These are phyloP conservation scores for Alca torda DNA, from an alignment of 2,797 vertebrate species.

Conservation along the genomic window DNA sequence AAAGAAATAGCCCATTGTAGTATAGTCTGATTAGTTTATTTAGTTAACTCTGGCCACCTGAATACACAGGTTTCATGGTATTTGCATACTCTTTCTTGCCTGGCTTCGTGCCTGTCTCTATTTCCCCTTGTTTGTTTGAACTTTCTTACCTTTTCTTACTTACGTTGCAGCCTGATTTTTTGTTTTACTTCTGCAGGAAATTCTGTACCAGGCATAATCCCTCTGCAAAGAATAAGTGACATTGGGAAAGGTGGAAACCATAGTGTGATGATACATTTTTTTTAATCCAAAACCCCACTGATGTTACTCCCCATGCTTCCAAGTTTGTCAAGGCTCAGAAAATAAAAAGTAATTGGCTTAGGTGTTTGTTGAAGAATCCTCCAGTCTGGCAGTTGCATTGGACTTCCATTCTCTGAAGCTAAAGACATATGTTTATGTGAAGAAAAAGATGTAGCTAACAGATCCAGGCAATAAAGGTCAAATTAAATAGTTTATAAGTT, in stretches of 20 bases:
- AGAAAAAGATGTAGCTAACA: neutral
- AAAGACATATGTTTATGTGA: neutral
- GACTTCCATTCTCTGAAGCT: neutral
- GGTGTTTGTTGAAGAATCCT: neutral
- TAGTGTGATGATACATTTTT: neutral
- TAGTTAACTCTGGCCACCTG: neutral
- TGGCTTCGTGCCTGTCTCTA: neutral
- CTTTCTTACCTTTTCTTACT: neutral
- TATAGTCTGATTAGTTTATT: neutral
- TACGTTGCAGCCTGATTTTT: neutral
- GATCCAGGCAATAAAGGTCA: neutral
- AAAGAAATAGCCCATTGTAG: neutral
- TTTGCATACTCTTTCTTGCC: neutral
- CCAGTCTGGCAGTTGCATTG: neutral
- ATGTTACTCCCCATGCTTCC: neutral
- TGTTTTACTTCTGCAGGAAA: neutral
- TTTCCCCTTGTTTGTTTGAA: neutral
- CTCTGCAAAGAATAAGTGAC: neutral
- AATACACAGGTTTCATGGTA: neutral
- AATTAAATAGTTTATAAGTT: neutral
- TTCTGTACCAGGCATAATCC: neutral
- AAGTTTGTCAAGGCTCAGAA: neutral
- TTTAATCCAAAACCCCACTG: neutral
- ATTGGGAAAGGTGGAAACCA: neutral
- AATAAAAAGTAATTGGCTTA: neutral